These are phyloP conservation scores for Tupiocoris notatus DNA, from an alignment of 2,888 invertebrate genomes.

Conservation along the genomic window DNA sequence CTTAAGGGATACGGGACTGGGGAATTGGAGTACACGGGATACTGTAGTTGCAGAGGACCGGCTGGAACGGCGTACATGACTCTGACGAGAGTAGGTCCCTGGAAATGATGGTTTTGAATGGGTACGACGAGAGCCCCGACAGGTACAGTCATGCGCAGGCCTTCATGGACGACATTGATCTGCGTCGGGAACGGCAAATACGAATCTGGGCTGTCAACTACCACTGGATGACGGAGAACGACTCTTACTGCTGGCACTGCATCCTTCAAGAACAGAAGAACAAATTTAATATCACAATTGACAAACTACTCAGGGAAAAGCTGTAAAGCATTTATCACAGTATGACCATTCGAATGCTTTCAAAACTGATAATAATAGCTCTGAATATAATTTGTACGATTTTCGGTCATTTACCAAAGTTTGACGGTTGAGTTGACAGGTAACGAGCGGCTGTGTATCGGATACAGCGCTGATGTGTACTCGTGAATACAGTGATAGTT, in stretches of 20 bases:
- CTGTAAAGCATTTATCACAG: no score
- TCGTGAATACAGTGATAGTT: slow-evolving; percentile 52
- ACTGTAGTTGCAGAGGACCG: slow-evolving; percentile 51
- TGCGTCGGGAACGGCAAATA: slow-evolving; percentile 55
- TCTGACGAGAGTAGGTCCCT: slow-evolving; percentile 53
- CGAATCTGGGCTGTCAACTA: slow-evolving; percentile 54
- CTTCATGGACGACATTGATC: slow-evolving; percentile 54
- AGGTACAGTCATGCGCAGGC: slow-evolving; percentile 54
- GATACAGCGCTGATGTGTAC: slow-evolving; percentile 54
- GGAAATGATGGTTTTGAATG: slow-evolving; percentile 49
- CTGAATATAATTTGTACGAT: no score
- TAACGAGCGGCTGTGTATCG: slow-evolving; percentile 54
- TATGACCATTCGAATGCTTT: no score
- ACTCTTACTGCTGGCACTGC: slow-evolving; percentile 56
- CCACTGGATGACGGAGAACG: slow-evolving; percentile 54
- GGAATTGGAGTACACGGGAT: slow-evolving; percentile 47
- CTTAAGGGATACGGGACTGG: slow-evolving; percentile 48
- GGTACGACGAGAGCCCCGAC: slow-evolving; percentile 57
- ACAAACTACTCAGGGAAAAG: no score
- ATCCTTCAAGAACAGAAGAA: slow-evolving; percentile 50
- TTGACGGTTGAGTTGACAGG: slow-evolving; percentile 52
- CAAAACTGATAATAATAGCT: no score
- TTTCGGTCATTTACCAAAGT: slow-evolving; percentile 28
- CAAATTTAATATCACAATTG: no score
- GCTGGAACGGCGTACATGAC: slow-evolving; percentile 56